Percentiles rank a stretch among this genome's conserved stretches.
These are phyloP conservation scores for Daphoenositta chrysoptera DNA, from an alignment of 2,113 vertebrate species.

Conservation along the genomic window DNA sequence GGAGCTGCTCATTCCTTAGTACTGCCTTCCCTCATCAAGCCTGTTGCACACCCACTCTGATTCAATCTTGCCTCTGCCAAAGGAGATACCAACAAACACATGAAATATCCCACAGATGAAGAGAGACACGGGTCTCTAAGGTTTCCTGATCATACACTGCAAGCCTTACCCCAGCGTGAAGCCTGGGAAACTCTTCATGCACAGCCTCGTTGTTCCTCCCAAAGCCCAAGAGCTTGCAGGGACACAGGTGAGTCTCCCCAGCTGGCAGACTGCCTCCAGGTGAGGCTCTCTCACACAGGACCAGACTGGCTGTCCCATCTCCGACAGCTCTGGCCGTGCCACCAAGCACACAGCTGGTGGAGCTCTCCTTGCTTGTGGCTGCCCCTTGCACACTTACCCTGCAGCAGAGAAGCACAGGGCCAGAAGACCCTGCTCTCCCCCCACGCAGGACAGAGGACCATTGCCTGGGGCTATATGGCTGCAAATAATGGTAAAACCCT, in stretches of 20 bases:
- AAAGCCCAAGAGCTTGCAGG: not conserved
- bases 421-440: not conserved
- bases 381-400: not conserved
- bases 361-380: not conserved
- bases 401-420: not conserved
- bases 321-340: not conserved
- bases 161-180: not conserved
- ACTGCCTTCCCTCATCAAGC: not conserved
- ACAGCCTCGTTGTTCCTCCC: not conserved
- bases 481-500: not conserved
- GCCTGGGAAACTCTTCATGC: not conserved
- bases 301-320: not conserved
- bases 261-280: not conserved
- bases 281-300: not conserved
- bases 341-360: not conserved
- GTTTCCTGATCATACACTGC: not conserved
- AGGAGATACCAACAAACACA: not conserved
- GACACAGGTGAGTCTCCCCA: not conserved
- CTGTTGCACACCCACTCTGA: not conserved
- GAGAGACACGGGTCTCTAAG: not conserved
- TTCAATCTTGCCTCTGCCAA: not conserved
- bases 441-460: not conserved
- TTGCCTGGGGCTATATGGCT: not conserved
- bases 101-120: not conserved
- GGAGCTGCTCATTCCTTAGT: not conserved